Conservation (phyloP, 2,888 invertebrate species). For the Eupithecia tripunctaria region DNA sequence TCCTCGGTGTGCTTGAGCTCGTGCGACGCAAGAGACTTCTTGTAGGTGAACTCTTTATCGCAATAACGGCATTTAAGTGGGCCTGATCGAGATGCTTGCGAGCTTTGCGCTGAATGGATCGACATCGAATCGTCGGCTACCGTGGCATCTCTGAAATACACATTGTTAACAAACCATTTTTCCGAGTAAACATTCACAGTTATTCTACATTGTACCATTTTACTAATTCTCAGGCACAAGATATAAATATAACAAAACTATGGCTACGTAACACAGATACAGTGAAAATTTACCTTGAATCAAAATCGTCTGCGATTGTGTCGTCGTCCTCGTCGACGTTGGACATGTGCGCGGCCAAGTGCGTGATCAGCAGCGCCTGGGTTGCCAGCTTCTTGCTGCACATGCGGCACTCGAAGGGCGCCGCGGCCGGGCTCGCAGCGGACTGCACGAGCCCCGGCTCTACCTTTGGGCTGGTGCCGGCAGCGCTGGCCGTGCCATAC, state of each 20-base stretch:
- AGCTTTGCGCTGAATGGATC: conserved; percentile 58
- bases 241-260: background rate
- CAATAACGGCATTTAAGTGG: conserved; percentile 66
- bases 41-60: conserved; percentile 73
- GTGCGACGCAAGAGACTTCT: conserved; percentile 65
- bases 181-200: conserved; percentile 12
- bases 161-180: conserved; percentile 25
- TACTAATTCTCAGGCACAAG: background rate
- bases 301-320: conserved; percentile 38
- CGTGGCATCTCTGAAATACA: conserved; percentile 63
- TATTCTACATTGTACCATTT: background rate
- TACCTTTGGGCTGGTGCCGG: conserved; percentile 10
- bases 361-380: conserved; percentile 70
- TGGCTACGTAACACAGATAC: background rate
- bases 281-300: conserved; percentile 59
- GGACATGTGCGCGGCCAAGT: conserved; percentile 75
- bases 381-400: conserved; percentile 67
- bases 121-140: conserved; percentile 61
- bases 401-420: conserved; percentile 66
- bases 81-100: conserved; percentile 44
- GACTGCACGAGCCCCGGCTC: conserved; percentile 1
- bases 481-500: conserved; percentile 50
- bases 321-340: conserved; percentile 64
- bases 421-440: background rate
- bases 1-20: conserved; percentile 54